phyloP scores from a whole-genome alignment of 2,797 vertebrate species.

The Pangasius sanitwongsei region DNA sequence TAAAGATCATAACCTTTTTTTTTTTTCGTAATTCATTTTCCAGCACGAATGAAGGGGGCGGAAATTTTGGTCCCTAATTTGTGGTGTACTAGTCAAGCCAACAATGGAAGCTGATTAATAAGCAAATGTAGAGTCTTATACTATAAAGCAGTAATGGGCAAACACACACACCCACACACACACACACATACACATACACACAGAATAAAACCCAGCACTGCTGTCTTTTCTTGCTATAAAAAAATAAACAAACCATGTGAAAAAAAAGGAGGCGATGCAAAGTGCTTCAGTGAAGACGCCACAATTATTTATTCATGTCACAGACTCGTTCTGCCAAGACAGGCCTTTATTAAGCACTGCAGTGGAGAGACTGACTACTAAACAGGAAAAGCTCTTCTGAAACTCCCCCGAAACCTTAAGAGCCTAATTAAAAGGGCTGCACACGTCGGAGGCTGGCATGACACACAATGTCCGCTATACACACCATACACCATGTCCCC shows the following conservation, averaged over 20 bases:
- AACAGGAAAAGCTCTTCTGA: slow-evolving; percentile 34
- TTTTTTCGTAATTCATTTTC: slow-evolving; percentile 55
- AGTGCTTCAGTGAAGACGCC: slow-evolving; percentile 60
- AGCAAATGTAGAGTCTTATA: slow-evolving; percentile 61
- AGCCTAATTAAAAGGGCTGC: slow-evolving; percentile 30
- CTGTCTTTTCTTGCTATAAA: slow-evolving; percentile 41
- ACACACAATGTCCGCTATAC: neutral
- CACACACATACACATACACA: slow-evolving; percentile 1
- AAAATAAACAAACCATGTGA: slow-evolving; percentile 32
- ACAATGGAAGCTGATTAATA: slow-evolving; percentile 68
- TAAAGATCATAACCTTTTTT: slow-evolving; percentile 59
- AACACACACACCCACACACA: slow-evolving; percentile 38
- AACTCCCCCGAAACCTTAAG: slow-evolving; percentile 23
- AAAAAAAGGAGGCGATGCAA: slow-evolving; percentile 40
- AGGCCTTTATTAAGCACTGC: slow-evolving; percentile 64
- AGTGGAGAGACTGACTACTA: slow-evolving; percentile 51
- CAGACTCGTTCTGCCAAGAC: slow-evolving; percentile 70
- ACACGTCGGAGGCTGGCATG: slow-evolving; percentile 5
- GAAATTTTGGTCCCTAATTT: slow-evolving; percentile 57
- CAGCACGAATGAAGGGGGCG: slow-evolving; percentile 60
- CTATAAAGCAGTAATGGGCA: slow-evolving; percentile 29
- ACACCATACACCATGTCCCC: neutral
- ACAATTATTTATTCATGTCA: slow-evolving; percentile 70
- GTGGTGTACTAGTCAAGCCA: slow-evolving; percentile 49
- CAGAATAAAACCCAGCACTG: slow-evolving; percentile 35